phyloP scores from a whole-genome alignment of 1,140 invertebrate species.

The Chrysomallon squamiferum region DNA sequence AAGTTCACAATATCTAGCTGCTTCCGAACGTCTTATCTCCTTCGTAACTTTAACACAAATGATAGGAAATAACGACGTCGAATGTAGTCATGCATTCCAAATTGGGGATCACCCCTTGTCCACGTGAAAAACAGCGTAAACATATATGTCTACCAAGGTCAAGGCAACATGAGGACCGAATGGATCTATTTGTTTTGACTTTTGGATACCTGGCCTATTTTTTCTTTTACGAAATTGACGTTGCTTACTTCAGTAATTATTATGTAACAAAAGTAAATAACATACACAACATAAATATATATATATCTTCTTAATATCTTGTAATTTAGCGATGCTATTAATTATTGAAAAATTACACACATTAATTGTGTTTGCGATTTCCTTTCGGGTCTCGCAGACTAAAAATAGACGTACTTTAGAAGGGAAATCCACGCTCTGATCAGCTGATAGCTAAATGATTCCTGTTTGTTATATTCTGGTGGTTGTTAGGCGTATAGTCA shows the following conservation, averaged over 20 bases:
- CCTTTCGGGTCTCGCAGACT: slow-evolving; percentile 6
- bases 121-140: slow-evolving; percentile 20
- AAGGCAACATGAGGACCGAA: slow-evolving; percentile 11
- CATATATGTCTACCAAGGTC: background rate
- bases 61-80: background rate
- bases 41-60: background rate
- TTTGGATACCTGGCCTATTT: background rate
- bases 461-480: no score
- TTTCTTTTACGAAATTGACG: background rate
- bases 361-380: background rate
- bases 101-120: slow-evolving; percentile 21
- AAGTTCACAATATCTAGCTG: no score
- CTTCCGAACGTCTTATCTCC: background rate
- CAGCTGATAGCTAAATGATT: slow-evolving; percentile 36
- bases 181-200: background rate
- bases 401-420: background rate
- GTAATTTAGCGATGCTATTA: background rate
- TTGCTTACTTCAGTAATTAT: background rate
- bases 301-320: background rate
- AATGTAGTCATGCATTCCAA: slow-evolving; percentile 9
- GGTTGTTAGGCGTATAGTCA: no score
- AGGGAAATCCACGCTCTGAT: slow-evolving; percentile 20
- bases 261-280: background rate
- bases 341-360: background rate
- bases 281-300: background rate